These are phyloP conservation scores for Limosa lapponica DNA, from an alignment of 2,797 vertebrate genomes.

Conservation along the genomic window DNA sequence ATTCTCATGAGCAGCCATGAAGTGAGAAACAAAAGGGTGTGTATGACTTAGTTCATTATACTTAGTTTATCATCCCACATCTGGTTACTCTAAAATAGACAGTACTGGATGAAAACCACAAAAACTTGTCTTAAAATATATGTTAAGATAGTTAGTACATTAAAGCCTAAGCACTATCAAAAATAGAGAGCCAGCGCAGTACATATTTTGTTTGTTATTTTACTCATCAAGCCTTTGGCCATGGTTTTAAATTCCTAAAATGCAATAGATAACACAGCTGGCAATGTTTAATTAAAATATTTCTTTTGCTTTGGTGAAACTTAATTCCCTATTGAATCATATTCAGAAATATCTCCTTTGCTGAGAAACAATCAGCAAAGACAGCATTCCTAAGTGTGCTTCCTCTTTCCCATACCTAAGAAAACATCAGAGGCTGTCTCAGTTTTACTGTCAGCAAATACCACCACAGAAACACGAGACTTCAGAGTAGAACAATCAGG, in stretches of 20 bases:
- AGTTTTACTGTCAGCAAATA: conserved; percentile 13
- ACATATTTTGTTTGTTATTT: not conserved
- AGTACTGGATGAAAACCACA: not conserved
- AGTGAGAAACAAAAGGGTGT: not conserved
- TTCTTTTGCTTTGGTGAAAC: not conserved
- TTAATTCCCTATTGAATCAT: not conserved
- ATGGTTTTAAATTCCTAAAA: not conserved
- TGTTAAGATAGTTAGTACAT: not conserved
- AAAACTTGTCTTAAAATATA: not conserved
- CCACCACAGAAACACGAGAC: not conserved
- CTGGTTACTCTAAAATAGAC: not conserved
- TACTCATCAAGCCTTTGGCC: not conserved
- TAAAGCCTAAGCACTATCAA: not conserved
- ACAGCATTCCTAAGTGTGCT: not conserved
- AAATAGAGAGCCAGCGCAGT: not conserved
- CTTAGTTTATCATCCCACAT: not conserved
- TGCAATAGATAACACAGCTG: not conserved
- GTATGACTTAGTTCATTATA: not conserved
- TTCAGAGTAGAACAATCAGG: conserved; percentile 9
- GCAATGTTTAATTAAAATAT: conserved; percentile 47
- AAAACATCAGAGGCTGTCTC: conserved; percentile 5
- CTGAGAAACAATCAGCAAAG: not conserved
- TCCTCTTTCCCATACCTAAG: not conserved
- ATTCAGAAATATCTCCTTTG: not conserved
- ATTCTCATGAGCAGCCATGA: not conserved